Conservation (phyloP, 1,140 invertebrate genomes). For the Lepidurus couesii region DNA sequence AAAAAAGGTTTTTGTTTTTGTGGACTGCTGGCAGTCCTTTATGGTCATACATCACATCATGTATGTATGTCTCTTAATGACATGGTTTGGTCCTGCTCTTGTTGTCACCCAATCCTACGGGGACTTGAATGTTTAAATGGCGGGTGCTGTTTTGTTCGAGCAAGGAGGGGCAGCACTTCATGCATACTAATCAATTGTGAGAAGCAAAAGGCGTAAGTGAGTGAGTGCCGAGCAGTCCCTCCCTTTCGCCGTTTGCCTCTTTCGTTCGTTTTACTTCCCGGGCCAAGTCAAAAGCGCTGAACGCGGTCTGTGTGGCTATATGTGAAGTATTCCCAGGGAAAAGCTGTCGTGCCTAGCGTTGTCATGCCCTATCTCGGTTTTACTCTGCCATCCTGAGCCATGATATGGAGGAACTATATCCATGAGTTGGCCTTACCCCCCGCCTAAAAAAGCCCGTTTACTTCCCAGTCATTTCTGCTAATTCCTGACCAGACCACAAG, state of each 20-base stretch:
- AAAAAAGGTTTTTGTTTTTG: neutral
- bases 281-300: neutral
- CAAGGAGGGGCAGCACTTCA: slow-evolving; percentile 13
- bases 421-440: too few relatives aligned
- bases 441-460: too few relatives aligned
- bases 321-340: too few relatives aligned
- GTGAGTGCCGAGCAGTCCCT: neutral
- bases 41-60: neutral
- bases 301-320: neutral
- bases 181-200: slow-evolving; percentile 5
- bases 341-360: too few relatives aligned
- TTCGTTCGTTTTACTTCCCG: neutral
- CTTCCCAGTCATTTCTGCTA: too few relatives aligned
- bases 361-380: too few relatives aligned
- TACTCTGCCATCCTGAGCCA: too few relatives aligned
- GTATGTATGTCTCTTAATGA: slow-evolving; percentile 5
- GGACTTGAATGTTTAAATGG: slow-evolving; percentile 22
- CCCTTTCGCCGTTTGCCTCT: neutral
- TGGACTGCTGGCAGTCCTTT: neutral
- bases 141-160: neutral
- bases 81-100: slow-evolving; percentile 6
- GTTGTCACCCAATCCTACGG: slow-evolving; percentile 20
- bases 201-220: slow-evolving; percentile 21
- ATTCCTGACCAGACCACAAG: too few relatives aligned
- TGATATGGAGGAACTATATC: too few relatives aligned